Percentiles rank a stretch among this genome's conserved stretches.
These are phyloP conservation scores for Heliconius nattereri DNA, from an alignment of 1,140 invertebrate species.

Conservation along the genomic window DNA sequence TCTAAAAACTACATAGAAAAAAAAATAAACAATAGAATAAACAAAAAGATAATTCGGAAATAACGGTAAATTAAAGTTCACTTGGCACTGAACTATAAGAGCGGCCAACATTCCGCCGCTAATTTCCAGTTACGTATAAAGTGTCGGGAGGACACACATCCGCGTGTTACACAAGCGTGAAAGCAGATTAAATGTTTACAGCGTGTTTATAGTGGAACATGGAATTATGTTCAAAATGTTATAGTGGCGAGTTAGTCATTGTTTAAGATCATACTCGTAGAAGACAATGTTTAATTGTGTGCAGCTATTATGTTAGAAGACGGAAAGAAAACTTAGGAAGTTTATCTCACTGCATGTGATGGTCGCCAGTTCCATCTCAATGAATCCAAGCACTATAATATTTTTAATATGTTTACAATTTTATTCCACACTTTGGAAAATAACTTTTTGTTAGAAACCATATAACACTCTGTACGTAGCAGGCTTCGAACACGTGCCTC, in stretches of 20 bases:
- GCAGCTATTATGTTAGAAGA: no score
- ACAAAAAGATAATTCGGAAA: background rate
- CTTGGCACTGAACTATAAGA: conserved; percentile 9
- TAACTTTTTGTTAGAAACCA: background rate
- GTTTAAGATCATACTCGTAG: no score
- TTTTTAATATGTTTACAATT: background rate
- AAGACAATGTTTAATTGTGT: no score
- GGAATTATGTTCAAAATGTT: background rate
- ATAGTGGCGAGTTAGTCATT: no score
- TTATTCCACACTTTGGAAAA: background rate
- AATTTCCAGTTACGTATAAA: conserved; percentile 17
- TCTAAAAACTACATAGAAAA: no score
- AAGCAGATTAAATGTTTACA: conserved; percentile 32
- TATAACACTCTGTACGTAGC: no score
- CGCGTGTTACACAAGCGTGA: conserved; percentile 43
- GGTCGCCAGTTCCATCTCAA: background rate
- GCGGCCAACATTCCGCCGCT: conserved; percentile 5
- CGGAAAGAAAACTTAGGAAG: no score
- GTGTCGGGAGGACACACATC: conserved; percentile 43
- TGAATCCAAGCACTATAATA: background rate
- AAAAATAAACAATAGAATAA: no score
- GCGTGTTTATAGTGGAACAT: background rate
- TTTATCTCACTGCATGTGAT: background rate
- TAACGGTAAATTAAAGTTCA: background rate
- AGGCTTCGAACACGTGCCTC: no score